Conservation (phyloP, 2,888 invertebrate species). For the Mimas tiliae region DNA sequence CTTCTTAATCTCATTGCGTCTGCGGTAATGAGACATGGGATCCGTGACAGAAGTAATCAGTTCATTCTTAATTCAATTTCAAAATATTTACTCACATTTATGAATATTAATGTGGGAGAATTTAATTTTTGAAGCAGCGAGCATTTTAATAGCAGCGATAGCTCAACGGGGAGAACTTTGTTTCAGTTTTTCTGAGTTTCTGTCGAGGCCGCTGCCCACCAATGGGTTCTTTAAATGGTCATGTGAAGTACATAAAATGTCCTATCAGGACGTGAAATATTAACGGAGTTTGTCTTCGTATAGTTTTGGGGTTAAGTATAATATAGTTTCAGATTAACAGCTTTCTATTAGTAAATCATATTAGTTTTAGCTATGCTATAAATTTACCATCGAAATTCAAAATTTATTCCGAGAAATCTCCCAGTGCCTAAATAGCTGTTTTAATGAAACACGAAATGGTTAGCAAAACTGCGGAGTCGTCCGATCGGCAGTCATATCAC, state of each 20-base stretch:
- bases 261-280: no score
- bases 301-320: background rate
- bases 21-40: slow-evolving; percentile 39
- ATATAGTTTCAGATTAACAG: no score
- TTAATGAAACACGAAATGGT: slow-evolving; percentile 3
- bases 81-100: slow-evolving; percentile 19
- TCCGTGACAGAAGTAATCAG: slow-evolving; percentile 31
- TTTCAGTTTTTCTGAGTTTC: no score
- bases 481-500: slow-evolving; percentile 46
- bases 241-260: no score
- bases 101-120: slow-evolving; percentile 7
- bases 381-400: background rate
- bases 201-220: no score
- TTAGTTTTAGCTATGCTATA: background rate
- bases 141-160: no score
- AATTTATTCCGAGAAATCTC: background rate
- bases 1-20: slow-evolving; percentile 45
- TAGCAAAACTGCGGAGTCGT: slow-evolving; percentile 32
- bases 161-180: no score
- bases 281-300: no score
- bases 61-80: slow-evolving; percentile 25
- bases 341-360: no score
- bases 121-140: no score
- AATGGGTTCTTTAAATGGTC: no score
- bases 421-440: slow-evolving; percentile 1